Base-by-base conservation (phyloP, 2,113 vertebrate species). In the Nansenia antarctica region DNA sequence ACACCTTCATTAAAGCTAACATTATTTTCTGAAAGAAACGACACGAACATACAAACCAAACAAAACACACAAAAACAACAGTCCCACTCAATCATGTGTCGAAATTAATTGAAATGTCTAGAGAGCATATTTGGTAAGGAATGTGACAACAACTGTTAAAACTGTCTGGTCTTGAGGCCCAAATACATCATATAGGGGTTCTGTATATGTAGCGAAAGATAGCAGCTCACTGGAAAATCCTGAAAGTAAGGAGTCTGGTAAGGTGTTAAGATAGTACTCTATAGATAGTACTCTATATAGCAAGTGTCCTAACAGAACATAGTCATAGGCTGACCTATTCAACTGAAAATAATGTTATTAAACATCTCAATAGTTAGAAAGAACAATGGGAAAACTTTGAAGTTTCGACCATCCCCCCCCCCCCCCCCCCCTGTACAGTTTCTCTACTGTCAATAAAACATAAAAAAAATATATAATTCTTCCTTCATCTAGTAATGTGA, bases 341-440 rank as follows among this genome's bases (percentile, higher is more conserved):
- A 34, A 26, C 12, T 64, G 27, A 53, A 55, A 52, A 31, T 35
- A 5, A 59, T 24, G 32, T 35, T n/a, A 37, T 7, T 68, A 3
- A 9, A 57, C 42, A 14, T 42, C 9, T 20, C 61, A 66, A 68
- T 2, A 22, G 20, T 30, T 30, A 18, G 15, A 62, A 34, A 54
- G 7, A 35, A 78, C 61, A 52, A 26, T 67, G 12, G 65, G 70
- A 73, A 82, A 81, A 72, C 78, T 71, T 47, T 57, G 73, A 77
- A 52, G 66, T 64, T 45, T n/a, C 30, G 27, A 76, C 70, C 70
- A 73, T 70, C n/a, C n/a, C n/a, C n/a, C n/a, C n/a, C n/a, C n/a
- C n/a, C n/a, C n/a, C n/a, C n/a, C n/a, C n/a, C n/a, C n/a, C n/a
- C n/a, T n/a, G n/a, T n/a, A n/a, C n/a, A n/a, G n/a, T n/a, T n/a